phyloP scores from a whole-genome alignment of 1,140 invertebrate genomes.

The Meloidogyne chitwoodi region DNA sequence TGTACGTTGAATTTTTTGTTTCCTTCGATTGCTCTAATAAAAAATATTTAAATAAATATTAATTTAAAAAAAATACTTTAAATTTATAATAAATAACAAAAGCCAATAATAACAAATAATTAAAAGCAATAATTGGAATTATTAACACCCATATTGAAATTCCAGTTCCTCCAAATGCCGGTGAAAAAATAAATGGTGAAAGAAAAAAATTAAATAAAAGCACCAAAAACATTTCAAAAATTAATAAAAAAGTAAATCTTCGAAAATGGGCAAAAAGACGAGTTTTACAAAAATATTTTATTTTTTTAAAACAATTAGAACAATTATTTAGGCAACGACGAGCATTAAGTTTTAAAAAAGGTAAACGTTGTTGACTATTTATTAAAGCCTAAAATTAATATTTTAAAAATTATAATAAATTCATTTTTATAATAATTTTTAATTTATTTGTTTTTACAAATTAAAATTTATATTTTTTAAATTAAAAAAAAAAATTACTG shows the following conservation, averaged over 20 bases:
- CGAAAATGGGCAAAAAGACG: slow-evolving; percentile 1
- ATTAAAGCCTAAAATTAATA: background rate
- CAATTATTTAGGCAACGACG: slow-evolving; percentile 7
- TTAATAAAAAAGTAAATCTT: slow-evolving; percentile 6
- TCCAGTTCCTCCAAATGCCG: slow-evolving; percentile 19
- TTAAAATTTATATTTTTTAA: no score
- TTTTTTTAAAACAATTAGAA: background rate
- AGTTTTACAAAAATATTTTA: background rate
- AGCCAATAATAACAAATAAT: slow-evolving; percentile 30
- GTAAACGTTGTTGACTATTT: slow-evolving; percentile 43
- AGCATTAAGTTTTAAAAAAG: slow-evolving; percentile 46
- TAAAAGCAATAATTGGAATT: slow-evolving; percentile 38
- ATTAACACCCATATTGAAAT: slow-evolving; percentile 33
- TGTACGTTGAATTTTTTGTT: background rate
- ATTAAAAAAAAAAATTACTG: background rate
- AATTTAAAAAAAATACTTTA: slow-evolving; percentile 29
- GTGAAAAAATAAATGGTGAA: slow-evolving; percentile 7
- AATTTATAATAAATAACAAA: slow-evolving; percentile 37
- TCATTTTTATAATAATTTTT: background rate
- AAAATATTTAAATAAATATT: background rate
- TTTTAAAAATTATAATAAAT: background rate
- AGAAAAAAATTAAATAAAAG: slow-evolving; percentile 25
- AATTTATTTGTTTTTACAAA: background rate
- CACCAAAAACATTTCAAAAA: slow-evolving; percentile 17
- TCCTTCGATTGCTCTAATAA: slow-evolving; percentile 1